Base-by-base conservation (phyloP, 2,113 vertebrate genomes). In the Periophthalmus modestus region DNA sequence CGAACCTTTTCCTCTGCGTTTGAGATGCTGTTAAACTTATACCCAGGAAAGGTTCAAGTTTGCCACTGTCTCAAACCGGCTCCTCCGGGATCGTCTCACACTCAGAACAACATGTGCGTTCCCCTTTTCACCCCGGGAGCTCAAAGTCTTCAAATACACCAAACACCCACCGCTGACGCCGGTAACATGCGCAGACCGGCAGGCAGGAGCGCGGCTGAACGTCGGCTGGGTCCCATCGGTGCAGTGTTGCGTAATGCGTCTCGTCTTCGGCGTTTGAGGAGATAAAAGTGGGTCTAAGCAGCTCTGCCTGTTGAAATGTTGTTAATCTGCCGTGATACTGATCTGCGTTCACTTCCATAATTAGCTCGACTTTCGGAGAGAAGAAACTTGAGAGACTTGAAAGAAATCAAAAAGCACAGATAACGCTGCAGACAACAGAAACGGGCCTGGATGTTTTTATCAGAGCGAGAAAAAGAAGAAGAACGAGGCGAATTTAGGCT, bases 161-260 rank as follows among this genome's bases (percentile, higher is more conserved):
- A 90, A 90, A 91, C 79, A 85, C 82, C 68, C 33, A 77, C 84
- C 75, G 80, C 80, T 80, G 91, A 78, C 68, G 68, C 78, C 81
- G 73, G 58, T 71, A 82, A 86, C 83, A 82, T 46, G 65, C 81
- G 68, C 75, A 90, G 77, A 81, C 87, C 89, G 86, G 78, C 87
- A 87, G 84, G 7, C 59, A 34, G 59, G 85, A 88, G 89, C 82
- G 83, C 77, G 86, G 61, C 50, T 81, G 80, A 91, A 92, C 90
- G 87, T 89, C 85, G 86, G 86, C 82, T 87, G 78, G 77, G 88
- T 91, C 91, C 90, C 90, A 63, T 18, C 88, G 86, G 90, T 90
- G 82, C 74, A 4, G 77, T 72, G 86, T 91, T 92, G 82, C 74
- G 28, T 85, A 92, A 90, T 87, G 77, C 72, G 68, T 85, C 87